phyloP scores from a whole-genome alignment of 2,113 vertebrate genomes.

The Macrotus californicus region DNA sequence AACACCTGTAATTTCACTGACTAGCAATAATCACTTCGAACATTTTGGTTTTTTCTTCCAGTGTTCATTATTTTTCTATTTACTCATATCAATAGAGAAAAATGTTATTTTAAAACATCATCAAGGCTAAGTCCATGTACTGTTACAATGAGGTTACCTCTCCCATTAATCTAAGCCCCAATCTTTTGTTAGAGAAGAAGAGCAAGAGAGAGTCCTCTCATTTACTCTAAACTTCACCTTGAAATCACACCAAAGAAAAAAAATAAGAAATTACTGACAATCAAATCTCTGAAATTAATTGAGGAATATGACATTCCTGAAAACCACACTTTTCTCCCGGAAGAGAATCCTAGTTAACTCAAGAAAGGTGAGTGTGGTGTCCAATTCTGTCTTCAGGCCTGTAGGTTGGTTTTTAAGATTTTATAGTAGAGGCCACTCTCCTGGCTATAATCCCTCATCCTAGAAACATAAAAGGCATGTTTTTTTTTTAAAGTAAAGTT shows the following conservation, averaged over 20 bases:
- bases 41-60: neutral
- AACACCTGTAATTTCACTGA: neutral
- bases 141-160: neutral
- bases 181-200: neutral
- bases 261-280: neutral
- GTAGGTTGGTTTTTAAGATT: neutral
- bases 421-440: neutral
- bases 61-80: constrained; percentile 22
- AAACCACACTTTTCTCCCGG: neutral
- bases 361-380: neutral
- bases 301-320: neutral
- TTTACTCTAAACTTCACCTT: neutral
- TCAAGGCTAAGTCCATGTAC: neutral
- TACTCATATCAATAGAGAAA: neutral
- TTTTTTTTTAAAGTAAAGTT: neutral
- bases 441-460: neutral
- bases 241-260: neutral
- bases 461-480: neutral
- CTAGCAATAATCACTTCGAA: neutral
- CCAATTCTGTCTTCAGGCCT: neutral
- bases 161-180: neutral
- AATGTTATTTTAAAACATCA: neutral
- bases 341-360: neutral
- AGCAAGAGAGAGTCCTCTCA: neutral
- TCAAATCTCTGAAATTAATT: neutral